These are phyloP conservation scores for Haliclona indistincta DNA, from an alignment of 37 sponge, comb jelly and placozoan genomes.

Conservation along the genomic window DNA sequence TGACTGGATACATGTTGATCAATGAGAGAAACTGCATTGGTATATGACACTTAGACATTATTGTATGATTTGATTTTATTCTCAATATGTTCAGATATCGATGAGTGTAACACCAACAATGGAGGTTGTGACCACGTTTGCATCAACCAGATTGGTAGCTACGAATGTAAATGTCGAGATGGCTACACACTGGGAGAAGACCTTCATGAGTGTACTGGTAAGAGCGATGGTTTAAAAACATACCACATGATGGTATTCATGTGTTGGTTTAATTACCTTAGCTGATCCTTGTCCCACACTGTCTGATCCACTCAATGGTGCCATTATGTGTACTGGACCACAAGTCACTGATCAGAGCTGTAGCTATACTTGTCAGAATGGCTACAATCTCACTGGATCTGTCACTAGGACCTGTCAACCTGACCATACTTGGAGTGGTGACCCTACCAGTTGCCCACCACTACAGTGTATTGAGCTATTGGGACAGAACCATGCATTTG, in stretches of 20 bases:
- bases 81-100: constrained; percentile 17
- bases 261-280: too few species aligned
- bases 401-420: not conserved
- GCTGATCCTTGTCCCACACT: not conserved
- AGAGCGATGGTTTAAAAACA: too few species aligned
- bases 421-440: not conserved
- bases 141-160: constrained; percentile 21
- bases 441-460: too few species aligned
- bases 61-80: not conserved
- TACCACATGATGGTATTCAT: too few species aligned
- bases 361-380: not conserved
- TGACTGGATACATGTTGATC: too few species aligned
- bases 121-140: constrained; percentile 44
- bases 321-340: not conserved
- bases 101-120: constrained; percentile 39
- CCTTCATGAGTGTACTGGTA: constrained; percentile 23
- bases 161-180: constrained; percentile 19
- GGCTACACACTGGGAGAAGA: constrained; percentile 23
- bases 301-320: not conserved
- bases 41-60: too few species aligned
- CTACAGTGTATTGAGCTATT: too few species aligned
- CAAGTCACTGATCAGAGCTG: constrained; percentile 9
- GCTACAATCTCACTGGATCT: constrained; percentile 4
- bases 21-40: too few species aligned
- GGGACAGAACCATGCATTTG: too few species aligned